Base-by-base conservation (phyloP, 2,888 invertebrate genomes). In the Operophtera brumata region DNA sequence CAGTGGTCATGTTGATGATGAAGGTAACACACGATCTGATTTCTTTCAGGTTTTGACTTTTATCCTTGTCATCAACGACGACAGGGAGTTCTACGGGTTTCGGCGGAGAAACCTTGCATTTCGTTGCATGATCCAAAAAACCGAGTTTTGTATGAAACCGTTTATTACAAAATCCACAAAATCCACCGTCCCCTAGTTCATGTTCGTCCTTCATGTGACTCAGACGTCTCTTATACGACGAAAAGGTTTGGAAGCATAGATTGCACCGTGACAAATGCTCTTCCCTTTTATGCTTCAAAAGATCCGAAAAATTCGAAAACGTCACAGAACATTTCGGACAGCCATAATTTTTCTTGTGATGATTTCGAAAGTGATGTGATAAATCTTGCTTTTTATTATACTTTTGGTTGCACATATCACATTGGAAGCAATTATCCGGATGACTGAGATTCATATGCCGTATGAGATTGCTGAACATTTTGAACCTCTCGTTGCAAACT, bases 1-100 rank as follows among this genome's bases (percentile, higher is more conserved):
- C 83, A 0, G 83, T 84, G 0, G 86, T 82, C 76, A 79, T 83
- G 50, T 86, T 86, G 0, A 88, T 64, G 3, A 88, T 73, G 20
- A 73, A 77, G 0, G 82, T 79, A 12, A 88, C 71, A 42, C 77
- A 77, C 14, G 65, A 72, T 28, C 84, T 70, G 26, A 84, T 71
- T 53, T 77, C 73, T 62, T 75, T 79, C 0, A 83, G 71, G 0
- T 71, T 56, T 5, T 75, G 61, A 43, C 72, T 75, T 37, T 71
- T 75, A 10, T 71, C 73, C 1, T 62, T 61, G 9, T 74, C 75
- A 2, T 71, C 70, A 0, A 67, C 25, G n/a, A 37, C 41, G 3
- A 39, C 32, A 10, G n/a, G 7, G 0, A 20, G 8, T 20, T 39
- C 13, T 40, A 39, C 54, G 13, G n/a, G 13, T 54, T 54, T 49